These are phyloP conservation scores for Plotosus lineatus DNA, from an alignment of 2,113 vertebrate genomes.

Conservation along the genomic window DNA sequence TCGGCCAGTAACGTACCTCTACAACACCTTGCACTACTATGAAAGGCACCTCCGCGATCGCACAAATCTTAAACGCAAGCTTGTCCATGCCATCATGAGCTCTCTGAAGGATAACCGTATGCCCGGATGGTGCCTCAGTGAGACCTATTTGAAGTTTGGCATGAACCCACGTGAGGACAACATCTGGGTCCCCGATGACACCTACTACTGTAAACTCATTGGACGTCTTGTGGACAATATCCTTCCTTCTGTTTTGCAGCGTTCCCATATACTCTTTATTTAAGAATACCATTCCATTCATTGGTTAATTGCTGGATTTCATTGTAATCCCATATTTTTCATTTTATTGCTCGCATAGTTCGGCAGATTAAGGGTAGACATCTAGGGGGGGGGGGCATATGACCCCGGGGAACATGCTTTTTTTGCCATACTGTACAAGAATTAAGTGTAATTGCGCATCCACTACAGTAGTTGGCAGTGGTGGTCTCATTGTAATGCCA, in stretches of 20 bases:
- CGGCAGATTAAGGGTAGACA: too few species aligned
- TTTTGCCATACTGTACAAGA: too few species aligned
- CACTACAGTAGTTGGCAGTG: too few species aligned
- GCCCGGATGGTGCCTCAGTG: slow-evolving; percentile 94
- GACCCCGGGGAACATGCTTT: too few species aligned
- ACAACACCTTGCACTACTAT: slow-evolving; percentile 98
- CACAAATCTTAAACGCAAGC: slow-evolving; percentile 91
- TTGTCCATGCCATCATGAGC: slow-evolving; percentile 96
- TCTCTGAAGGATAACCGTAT: slow-evolving; percentile 96
- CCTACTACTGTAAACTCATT: slow-evolving; percentile 97
- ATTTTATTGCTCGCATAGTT: too few species aligned
- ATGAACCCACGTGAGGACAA: slow-evolving; percentile 95
- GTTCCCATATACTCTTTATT: background rate
- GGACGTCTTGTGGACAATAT: slow-evolving; percentile 98
- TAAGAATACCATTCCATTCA: background rate
- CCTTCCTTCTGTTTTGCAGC: slow-evolving; percentile 68
- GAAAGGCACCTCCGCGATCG: slow-evolving; percentile 90
- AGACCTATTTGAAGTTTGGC: slow-evolving; percentile 90
- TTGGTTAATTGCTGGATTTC: background rate
- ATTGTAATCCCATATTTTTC: too few species aligned
- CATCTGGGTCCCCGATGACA: slow-evolving; percentile 93
- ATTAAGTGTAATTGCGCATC: too few species aligned
- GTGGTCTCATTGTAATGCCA: too few species aligned
- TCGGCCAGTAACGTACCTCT: slow-evolving; percentile 95
- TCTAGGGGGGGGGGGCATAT: too few species aligned